Base-by-base conservation (phyloP, 2,888 invertebrate species). In the Agapetus fuscipes region DNA sequence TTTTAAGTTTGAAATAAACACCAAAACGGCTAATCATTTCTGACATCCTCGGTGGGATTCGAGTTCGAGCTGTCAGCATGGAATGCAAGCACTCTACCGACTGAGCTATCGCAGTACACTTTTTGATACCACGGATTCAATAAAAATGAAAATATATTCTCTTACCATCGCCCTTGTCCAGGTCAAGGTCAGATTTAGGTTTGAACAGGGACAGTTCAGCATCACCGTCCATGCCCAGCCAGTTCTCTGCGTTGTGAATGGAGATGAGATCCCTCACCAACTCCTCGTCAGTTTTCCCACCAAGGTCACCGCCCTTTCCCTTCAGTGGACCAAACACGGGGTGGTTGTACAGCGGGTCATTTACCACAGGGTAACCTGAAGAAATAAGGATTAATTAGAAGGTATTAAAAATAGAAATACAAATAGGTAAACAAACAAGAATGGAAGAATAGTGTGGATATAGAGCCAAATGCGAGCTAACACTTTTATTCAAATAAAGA, bases 271-370 rank as follows among this genome's bases (percentile, higher is more conserved):
- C 91, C 36, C 81, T 70, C 17, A 91, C 89, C 17, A 94, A 70
- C 55, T 93, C 80, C 53, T 94, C 91, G 55, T 91, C 89, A 0
- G 83, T 76, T 64, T 93, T 91, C 25, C 88, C 91, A 1, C 83
- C 86, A 48, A 86, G 82, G 52, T 87, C 83, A 1, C 89, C 93
- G 1, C 83, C 83, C 56, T 86, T 86, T 3, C 96, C 95, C 52
- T 91, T 88, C 39, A 83, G 71, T 0, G 93, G 93, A 0, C 98
- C 98, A 63, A 97, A 98, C 1, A 91, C 93, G 2, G 82, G 79
- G 61, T 91, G 90, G 63, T 97, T 98, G 71, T 99, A 98, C 2
- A 98, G 69, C 0, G 93, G 91, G 62, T 98, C 98, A 60, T 97
- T 97, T 5, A 94, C 84, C 37, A 98, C 97, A 10, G 98, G 98